Evolutionary conservation across 1,140 invertebrate species (phyloP).

Genomic region (Drosophila prosaltans): DNA sequence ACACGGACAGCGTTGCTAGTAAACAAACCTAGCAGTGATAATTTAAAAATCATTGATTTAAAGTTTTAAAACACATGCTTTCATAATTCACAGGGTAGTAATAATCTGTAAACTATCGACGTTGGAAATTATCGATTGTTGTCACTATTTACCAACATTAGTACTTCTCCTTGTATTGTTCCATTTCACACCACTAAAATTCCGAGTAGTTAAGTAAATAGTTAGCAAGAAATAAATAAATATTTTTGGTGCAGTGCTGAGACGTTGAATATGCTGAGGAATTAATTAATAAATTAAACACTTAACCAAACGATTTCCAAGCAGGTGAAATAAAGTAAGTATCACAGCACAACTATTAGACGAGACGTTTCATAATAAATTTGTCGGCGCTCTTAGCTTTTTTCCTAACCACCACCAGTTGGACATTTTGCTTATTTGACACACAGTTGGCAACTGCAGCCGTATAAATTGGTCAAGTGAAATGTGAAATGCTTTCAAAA

Average conservation of each 20-base stretch:
- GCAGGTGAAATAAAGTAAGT: not conserved
- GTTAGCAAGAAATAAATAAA: not conserved
- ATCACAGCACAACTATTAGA: not conserved
- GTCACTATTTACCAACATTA: too few relatives aligned
- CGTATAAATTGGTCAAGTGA: not conserved
- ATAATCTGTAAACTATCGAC: too few relatives aligned
- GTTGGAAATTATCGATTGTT: too few relatives aligned
- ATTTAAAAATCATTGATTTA: not conserved
- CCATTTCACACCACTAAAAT: not conserved
- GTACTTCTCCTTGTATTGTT: too few relatives aligned
- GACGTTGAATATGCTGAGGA: not conserved
- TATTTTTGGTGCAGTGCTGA: not conserved
- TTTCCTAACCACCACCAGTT: not conserved
- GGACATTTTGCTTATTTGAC: not conserved
- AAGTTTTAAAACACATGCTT: not conserved
- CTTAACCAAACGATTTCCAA: not conserved
- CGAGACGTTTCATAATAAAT: not conserved
- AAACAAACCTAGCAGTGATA: not conserved
- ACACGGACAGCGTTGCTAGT: not conserved
- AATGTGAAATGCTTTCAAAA: slow-evolving; percentile 28
- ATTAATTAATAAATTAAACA: not conserved
- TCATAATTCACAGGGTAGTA: too few relatives aligned
- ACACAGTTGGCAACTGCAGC: not conserved
- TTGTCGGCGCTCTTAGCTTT: not conserved
- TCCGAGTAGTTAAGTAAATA: slow-evolving; percentile 1